Evolutionary conservation across 2,888 invertebrate genomes (phyloP), one percentile per base, ranked within the genome.

Genomic region (Nipponacmea schrenckii): DNA sequence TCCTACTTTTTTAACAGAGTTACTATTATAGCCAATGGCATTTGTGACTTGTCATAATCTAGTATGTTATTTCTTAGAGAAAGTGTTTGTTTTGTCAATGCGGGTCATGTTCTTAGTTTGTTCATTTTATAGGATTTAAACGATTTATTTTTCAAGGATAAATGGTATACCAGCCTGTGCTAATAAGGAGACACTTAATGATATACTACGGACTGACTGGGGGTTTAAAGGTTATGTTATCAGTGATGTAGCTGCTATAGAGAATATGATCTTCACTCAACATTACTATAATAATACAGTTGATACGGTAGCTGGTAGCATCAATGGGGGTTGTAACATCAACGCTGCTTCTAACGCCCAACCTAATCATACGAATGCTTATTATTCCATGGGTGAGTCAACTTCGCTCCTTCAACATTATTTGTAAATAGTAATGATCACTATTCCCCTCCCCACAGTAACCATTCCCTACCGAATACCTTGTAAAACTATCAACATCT

Each of bases 151-250:
- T 10, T 20, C 20, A 20, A 85, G 85, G 64, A 72, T 86, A 8
- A 84, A 85, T 76, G 86, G 86, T 27, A 71, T 86, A 2, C 86
- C 86, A 27, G 81, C 86, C 0, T 86, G 86, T 79, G 84, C 82
- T 31, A 84, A 84, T 73, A 76, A 77, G 27, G 63, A 73, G 20
- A 77, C 86, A 3, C 67, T 86, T 39, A 84, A 83, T 14, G 80
- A 83, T 24, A 80, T 85, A 44, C 67, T 85, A 10, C 76, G 86
- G 7, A 74, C 72, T 17, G 80, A 81, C 63, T 85, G 84, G 83
- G 82, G 81, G 15, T 86, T 85, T 73, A 77, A 72, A 56, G 86
- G 86, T 10, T 86, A 83, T 48, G 81, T 86, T 7, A 80, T 86
- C 66, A 85, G 85, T 74, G 86, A 86, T 64, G 81, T 82, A 65